Evolutionary conservation across 2,888 invertebrate genomes (phyloP).

Genomic region (Parelbella ahira): DNA sequence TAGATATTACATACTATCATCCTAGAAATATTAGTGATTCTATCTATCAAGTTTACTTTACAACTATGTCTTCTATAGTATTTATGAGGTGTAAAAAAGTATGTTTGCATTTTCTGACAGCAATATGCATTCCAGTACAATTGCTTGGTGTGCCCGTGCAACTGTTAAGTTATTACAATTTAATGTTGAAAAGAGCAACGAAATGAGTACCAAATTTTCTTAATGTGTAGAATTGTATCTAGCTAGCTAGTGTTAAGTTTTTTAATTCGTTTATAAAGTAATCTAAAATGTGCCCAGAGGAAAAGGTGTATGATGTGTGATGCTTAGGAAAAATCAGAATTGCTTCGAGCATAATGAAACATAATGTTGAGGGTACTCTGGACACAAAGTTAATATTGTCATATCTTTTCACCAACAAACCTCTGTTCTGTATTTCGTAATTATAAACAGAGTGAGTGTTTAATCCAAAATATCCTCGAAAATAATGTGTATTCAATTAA

Average conservation of each 20-base stretch:
- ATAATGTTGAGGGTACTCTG: too few species aligned
- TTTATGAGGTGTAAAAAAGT: constrained; percentile 23
- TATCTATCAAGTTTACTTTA: constrained; percentile 27
- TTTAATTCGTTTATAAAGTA: constrained; percentile 25
- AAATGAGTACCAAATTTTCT: constrained; percentile 77
- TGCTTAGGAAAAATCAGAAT: too few species aligned
- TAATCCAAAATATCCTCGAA: constrained; percentile 30
- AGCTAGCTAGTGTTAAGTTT: constrained; percentile 67
- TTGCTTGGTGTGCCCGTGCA: constrained; percentile 36
- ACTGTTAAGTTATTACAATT: constrained; percentile 33
- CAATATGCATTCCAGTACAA: constrained; percentile 67
- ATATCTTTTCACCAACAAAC: too few species aligned
- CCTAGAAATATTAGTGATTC: constrained; percentile 33
- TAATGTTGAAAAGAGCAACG: constrained; percentile 63
- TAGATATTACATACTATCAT: constrained; percentile 25
- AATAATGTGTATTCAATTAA: constrained; percentile 25
- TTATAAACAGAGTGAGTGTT: too few species aligned
- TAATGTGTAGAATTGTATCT: constrained; percentile 66
- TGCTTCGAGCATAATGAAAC: too few species aligned
- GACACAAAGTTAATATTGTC: too few species aligned
- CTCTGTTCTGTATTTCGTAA: too few species aligned
- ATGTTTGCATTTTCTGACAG: constrained; percentile 39
- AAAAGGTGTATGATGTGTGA: too few species aligned
- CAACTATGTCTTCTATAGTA: constrained; percentile 25
- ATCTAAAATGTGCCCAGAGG: constrained; percentile 31